Base-by-base conservation (phyloP, 2,888 invertebrate species). In the Limnephilus rhombicus region DNA sequence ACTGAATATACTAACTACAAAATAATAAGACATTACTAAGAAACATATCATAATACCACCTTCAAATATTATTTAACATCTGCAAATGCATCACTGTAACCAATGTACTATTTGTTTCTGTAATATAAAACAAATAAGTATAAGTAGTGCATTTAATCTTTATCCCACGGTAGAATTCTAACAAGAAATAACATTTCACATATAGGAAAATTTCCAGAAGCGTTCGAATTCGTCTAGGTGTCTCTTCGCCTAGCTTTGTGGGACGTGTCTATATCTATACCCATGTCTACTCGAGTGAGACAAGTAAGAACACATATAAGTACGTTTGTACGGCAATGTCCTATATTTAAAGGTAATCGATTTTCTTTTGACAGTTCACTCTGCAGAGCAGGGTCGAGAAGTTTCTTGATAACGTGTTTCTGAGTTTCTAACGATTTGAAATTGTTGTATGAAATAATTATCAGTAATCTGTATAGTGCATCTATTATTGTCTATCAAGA, bases 261-360 rank as follows among this genome's bases (percentile, higher is more conserved):
- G 68, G 68, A 68, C n/a, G 68, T 68, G 24, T 68, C 68, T 49
- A 49, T 49, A 2, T 68, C 68, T 15, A 15, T 13, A 11, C 5
- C 68, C n/a, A 68, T 24, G 24, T 68, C 68, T 68, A 24, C 68
- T 68, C 9, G 24, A 68, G 68, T 24, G 24, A 68, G 24, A 68
- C 68, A 68, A 68, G n/a, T n/a, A 68, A 68, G 24, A 68, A n/a
- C 68, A 24, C 1, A 68, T 9, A 7, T 68, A 9, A 68, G 83
- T 34, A 37, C 24, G 24, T 37, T 7, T 83, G 7, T 83, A 37
- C 15, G 34, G 83, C 34, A 34, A 41, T 68, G 91, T 91, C 89
- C 91, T 88, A 91, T 88, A 91, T 91, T 91, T 91, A 88, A 89
- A 31, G 49, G 49, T 45, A 89, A 91, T 91, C 91, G 91, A 91